A percentile compares a stretch with the other conserved stretches of the same genome.
These are phyloP conservation scores for Mesocentrotus franciscanus DNA, from an alignment of 53 echinoderm and acorn worm genomes.

Conservation along the genomic window DNA sequence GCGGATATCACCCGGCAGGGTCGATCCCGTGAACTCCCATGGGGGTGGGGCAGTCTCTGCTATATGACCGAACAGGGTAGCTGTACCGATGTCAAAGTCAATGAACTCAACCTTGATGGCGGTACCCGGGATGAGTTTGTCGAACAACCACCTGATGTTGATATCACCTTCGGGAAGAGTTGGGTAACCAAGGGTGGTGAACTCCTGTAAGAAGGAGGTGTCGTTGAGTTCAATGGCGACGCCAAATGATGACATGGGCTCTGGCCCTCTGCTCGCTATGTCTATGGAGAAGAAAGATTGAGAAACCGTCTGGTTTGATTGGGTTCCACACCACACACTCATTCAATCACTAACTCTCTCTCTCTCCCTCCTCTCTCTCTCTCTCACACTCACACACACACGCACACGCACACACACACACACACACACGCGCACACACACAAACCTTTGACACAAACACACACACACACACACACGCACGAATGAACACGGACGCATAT, in stretches of 20 bases:
- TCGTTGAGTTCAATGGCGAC: slow-evolving; percentile 12
- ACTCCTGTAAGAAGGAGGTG: neutral
- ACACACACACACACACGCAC: neutral
- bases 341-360: neutral
- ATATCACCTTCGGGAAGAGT: neutral
- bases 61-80: slow-evolving; percentile 5
- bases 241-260: slow-evolving; percentile 29
- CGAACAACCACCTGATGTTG: slow-evolving; percentile 24
- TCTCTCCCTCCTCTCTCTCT: slow-evolving; percentile 7
- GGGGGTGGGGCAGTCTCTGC: neutral
- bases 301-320: neutral
- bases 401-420: neutral
- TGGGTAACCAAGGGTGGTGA: slow-evolving; percentile 52
- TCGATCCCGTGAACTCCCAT: neutral
- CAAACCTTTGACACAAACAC: no score
- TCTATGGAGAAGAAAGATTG: neutral
- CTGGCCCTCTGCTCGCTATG: neutral
- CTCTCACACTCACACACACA: neutral
- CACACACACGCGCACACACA: no score
- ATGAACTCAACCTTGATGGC: slow-evolving; percentile 50
- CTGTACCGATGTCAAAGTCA: slow-evolving; percentile 50
- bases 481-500: no score
- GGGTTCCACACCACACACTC: neutral
- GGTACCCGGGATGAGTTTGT: neutral
- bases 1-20: neutral